Evolutionary conservation across 2,113 vertebrate genomes (phyloP).

Genomic region (Actinemys pallida): DNA sequence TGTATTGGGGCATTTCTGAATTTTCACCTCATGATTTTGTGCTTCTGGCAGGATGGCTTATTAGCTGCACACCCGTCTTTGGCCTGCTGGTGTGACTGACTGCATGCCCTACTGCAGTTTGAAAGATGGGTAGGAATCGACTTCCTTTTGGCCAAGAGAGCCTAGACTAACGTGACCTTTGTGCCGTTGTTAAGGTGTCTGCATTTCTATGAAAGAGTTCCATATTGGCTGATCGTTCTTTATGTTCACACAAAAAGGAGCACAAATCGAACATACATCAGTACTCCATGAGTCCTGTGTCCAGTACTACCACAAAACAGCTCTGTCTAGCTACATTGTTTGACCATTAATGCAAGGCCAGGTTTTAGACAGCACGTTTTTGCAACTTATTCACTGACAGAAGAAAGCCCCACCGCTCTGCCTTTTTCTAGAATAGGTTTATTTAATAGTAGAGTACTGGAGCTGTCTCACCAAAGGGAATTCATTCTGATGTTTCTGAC

Average conservation of each 20-base stretch:
- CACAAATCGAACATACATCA: not conserved
- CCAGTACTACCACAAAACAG: not conserved
- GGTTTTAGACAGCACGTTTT: not conserved
- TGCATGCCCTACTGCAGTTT: not conserved
- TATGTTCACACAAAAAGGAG: not conserved
- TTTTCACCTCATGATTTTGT: not conserved
- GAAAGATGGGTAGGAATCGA: too few species aligned
- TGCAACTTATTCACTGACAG: not conserved
- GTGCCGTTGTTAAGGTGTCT: fast-evolving
- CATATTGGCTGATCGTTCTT: not conserved
- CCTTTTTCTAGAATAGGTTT: not conserved
- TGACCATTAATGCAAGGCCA: not conserved
- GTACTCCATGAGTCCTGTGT: not conserved
- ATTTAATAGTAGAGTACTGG: not conserved
- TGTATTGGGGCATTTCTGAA: not conserved
- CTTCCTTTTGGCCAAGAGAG: not conserved
- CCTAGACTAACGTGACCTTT: not conserved
- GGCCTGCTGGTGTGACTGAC: not conserved
- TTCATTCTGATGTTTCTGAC: not conserved
- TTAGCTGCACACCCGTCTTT: not conserved
- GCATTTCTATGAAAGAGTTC: not conserved
- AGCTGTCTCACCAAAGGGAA: not conserved
- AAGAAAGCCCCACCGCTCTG: not conserved
- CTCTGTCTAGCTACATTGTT: not conserved
- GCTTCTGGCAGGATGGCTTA: not conserved